Base-by-base conservation (phyloP, 1,140 invertebrate genomes). In the Caenorhabditis inopinata region DNA sequence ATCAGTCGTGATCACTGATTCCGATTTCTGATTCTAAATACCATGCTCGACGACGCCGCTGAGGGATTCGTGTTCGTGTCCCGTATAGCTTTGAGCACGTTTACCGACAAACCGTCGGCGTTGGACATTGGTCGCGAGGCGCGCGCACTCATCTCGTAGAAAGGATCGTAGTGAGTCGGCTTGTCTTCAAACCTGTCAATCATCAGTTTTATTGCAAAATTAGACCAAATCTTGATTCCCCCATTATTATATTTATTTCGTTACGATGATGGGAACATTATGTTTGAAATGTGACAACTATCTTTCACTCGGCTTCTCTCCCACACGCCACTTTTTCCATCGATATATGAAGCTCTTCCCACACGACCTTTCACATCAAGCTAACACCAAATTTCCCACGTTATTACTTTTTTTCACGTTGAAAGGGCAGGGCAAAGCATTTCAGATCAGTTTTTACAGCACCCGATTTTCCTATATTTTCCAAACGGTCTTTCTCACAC, bases 251-350 rank as follows among this genome's bases (percentile, higher is more conserved):
- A 62, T 62, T 32, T 16, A 32, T 14, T 25, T 32, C 23, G 35
- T 62, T 16, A 16, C 35, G 29, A 62, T 29, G 35, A 14, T n/a
- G n/a, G n/a, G n/a, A 32, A 62, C 27, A 62, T 62, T 32, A 62
- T 25, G 53, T 62, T 62, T 62, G 53, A 62, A 62, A 62, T 62
- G 53, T 35, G 49, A 51, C 49, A 51, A 42, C 38, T 42, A 42
- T 42, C 38, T 42, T 42, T 42, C n/a, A n/a, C n/a, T n/a, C n/a
- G n/a, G n/a, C n/a, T n/a, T n/a, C n/a, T 48, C 47, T 18, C 49
- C 9, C 49, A 51, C 49, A 25, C 21, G 7, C 5, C 23, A 23
- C 18, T 4, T 23, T 25, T 51, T 21, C 35, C 27, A 42, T 42
- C 38, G n/a, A n/a, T n/a, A n/a, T n/a, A n/a, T n/a, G n/a, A 42